Conservation (phyloP, 2,797 vertebrate species). For the Phaenicophaeus curvirostris region DNA sequence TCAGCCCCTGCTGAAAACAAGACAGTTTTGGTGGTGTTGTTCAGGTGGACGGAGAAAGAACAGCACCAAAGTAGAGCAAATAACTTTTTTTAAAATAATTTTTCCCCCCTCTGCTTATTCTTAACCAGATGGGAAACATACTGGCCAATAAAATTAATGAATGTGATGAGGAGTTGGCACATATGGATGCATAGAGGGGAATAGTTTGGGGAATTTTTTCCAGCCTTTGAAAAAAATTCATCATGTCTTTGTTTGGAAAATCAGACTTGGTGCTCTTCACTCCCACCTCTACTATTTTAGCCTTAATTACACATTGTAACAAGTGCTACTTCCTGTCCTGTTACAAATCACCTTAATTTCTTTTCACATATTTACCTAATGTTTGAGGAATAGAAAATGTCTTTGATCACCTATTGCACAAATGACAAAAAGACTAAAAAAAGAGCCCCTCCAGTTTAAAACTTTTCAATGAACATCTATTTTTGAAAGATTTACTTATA, state of each 20-base stretch:
- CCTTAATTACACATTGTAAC: conserved; percentile 64
- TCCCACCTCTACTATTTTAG: conserved; percentile 51
- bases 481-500: conserved; percentile 65
- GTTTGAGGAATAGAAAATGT: conserved; percentile 30
- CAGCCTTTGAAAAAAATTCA: conserved; percentile 36
- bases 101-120: conserved; percentile 7
- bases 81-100: too few relatives aligned
- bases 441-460: conserved; percentile 47
- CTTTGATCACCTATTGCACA: conserved; percentile 66
- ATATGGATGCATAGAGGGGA: conserved; percentile 40
- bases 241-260: conserved; percentile 67
- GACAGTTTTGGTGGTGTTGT: not conserved
- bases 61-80: not conserved
- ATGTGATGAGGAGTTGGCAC: not conserved
- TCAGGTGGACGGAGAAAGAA: not conserved
- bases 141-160: conserved; percentile 43
- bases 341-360: conserved; percentile 61
- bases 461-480: conserved; percentile 51
- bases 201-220: conserved; percentile 47
- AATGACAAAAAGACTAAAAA: conserved; percentile 63
- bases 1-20: not conserved
- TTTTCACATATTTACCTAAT: conserved; percentile 39
- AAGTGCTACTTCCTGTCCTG: conserved; percentile 49
- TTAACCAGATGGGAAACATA: conserved; percentile 27
- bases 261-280: conserved; percentile 16